Base-by-base conservation (phyloP, 2,888 invertebrate species). In the Abscondita cerata region DNA sequence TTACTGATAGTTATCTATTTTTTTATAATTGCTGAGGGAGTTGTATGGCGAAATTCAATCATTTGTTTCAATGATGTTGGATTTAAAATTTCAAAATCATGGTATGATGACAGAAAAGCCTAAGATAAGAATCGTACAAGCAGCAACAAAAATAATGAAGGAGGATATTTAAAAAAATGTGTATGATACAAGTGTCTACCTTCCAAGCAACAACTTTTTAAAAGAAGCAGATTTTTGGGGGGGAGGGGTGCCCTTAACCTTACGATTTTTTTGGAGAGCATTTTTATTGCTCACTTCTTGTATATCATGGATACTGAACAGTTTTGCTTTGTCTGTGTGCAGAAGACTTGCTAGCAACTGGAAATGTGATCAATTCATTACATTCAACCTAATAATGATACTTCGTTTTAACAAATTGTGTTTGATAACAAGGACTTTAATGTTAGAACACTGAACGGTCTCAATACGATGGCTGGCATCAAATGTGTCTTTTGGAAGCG, bases 51-150 rank as follows among this genome's bases (percentile, higher is more conserved):
- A 18, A 44, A 44, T 44, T 13, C 15, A 9, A 44, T 18, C 11
- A 44, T 44, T 18, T 44, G 44, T 18, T 44, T 44, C 44, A 44
- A 44, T 44, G 44, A 44, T 44, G 44, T 44, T 44, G 44, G 44
- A 44, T 44, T 44, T 18, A 44, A 44, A 44, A 16, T 44, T 4
- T 44, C 3, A 18, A 12, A 44, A 6, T 44, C 44, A 11, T 44
- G 44, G 44, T 44, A 44, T 44, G 44, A 44, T 44, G 16, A 44
- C 18, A 44, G 18, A 44, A 44, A 44, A 12, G 40, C 11, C 6
- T 8, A 40, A 11, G 13, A 40, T 12, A 40, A 40, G 40, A 41
- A 41, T 41, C 13, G 41, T 41, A 41, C 11, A 15, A 41, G 6
- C 12, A 13, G 13, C 41, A 36, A 12, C 11, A 36, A 9, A n/a